These are phyloP conservation scores for Hassar affinis DNA, from an alignment of 2,113 vertebrate genomes.

Conservation along the genomic window DNA sequence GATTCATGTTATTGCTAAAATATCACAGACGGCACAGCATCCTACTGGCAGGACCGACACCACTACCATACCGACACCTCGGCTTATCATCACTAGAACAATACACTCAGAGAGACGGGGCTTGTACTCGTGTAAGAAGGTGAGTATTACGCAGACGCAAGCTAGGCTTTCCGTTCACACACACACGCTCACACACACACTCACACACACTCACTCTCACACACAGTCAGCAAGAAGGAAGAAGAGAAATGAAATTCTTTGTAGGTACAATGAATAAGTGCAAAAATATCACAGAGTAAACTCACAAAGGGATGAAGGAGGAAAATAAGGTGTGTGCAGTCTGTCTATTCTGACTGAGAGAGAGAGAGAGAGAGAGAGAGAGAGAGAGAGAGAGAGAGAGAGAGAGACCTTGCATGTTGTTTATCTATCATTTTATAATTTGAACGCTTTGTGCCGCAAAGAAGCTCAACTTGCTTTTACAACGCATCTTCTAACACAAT, in stretches of 20 bases:
- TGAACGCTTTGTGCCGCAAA: slow-evolving; percentile 67
- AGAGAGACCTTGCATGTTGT: slow-evolving; percentile 58
- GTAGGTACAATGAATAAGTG: slow-evolving; percentile 40
- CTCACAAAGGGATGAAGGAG: neutral
- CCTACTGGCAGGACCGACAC: slow-evolving; percentile 87
- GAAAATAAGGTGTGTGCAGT: neutral
- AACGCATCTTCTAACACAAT: slow-evolving; percentile 38
- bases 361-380: slow-evolving; percentile 4
- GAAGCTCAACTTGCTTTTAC: slow-evolving; percentile 59
- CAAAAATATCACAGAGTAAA: slow-evolving; percentile 30
- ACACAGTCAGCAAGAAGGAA: slow-evolving; percentile 20
- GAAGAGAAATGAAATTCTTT: slow-evolving; percentile 25
- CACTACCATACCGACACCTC: slow-evolving; percentile 75
- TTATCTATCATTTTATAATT: slow-evolving; percentile 54
- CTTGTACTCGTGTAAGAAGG: neutral
- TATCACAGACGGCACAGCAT: slow-evolving; percentile 91
- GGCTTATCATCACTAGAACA: slow-evolving; percentile 72
- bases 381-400: slow-evolving; percentile 51
- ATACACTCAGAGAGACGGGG: slow-evolving; percentile 63
- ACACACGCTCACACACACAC: neutral
- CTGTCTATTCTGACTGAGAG: neutral
- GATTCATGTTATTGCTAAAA: slow-evolving; percentile 98
- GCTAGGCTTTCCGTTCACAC: neutral
- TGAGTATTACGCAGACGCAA: slow-evolving; percentile 6
- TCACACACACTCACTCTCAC: too few species aligned